Evolutionary conservation across 2,888 invertebrate genomes (phyloP), one percentile per base, ranked within the genome.

Genomic region (Rhingia campestris): DNA sequence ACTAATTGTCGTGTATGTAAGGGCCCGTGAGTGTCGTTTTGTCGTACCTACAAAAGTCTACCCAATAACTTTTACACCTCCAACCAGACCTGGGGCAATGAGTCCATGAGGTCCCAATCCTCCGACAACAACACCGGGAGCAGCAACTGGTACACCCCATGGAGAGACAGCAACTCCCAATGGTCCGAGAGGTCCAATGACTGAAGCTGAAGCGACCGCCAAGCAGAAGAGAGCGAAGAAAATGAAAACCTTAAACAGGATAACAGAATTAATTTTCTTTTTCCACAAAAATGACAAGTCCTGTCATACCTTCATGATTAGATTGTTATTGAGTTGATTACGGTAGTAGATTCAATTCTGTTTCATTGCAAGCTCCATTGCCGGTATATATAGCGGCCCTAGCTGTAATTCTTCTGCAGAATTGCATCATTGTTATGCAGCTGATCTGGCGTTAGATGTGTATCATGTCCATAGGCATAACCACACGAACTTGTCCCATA

Each of bases 221-320:
- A 84, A 80, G 74, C 84, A 84, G 80, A 84, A 58, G 49, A 84
- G 84, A 84, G 84, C 79, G 80, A 84, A 84, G 84, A 84, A 84
- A 84, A 84, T 84, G 74, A 84, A 61, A 54, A 80, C 74, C 84
- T 84, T 3, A 4, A 51, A 61, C 7, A 37, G 9, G 37, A 49
- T 49, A 10, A 49, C 30, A 10, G 12, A 3, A 9, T 7, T 5
- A 45, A 39, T 5, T 39, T 43, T n/a, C n/a, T n/a, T n/a, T 9
- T 4, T 61, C 43, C 2, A 5, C 47, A 22, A 6, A 7, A 37
- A 4, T 6, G 4, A 9, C 14, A 33, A 41, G 41, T 12, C 73
- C 35, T 22, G 22, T 22, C 22, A 22, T 41, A 82, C 82, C 79
- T 82, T 82, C 82, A 82, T 82, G 69, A 33, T 79, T 51, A 53